A percentile compares a stretch with the other conserved stretches of the same genome.
Evolutionary conservation across 1,140 invertebrate species (phyloP).

Genomic region (Drosophila melanogaster): DNA sequence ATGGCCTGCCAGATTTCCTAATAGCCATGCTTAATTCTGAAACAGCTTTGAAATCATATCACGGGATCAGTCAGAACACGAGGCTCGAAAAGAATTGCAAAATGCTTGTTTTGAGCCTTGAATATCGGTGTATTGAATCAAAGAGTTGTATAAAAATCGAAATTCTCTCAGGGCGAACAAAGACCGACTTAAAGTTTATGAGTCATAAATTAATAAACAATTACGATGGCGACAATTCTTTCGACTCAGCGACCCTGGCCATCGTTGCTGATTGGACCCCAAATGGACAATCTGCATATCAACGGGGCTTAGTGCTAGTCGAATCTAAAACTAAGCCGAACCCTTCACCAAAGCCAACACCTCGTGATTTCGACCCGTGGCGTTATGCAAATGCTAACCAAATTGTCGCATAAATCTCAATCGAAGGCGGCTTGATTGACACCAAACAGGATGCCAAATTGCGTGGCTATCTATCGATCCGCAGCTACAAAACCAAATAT

Average conservation of each 20-base stretch:
- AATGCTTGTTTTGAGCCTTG: slow-evolving; percentile 24
- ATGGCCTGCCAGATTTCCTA: slow-evolving; percentile 71
- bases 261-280: slow-evolving; percentile 30
- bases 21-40: slow-evolving; percentile 69
- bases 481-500: slow-evolving; percentile 16
- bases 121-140: slow-evolving; percentile 12
- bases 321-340: slow-evolving; percentile 12
- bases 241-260: slow-evolving; percentile 47
- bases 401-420: slow-evolving; percentile 63
- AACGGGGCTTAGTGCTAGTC: slow-evolving; percentile 29
- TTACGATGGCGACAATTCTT: slow-evolving; percentile 47
- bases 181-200: slow-evolving; percentile 43
- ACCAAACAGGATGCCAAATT: slow-evolving; percentile 69
- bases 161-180: slow-evolving; percentile 40
- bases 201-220: slow-evolving; percentile 51
- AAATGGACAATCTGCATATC: slow-evolving; percentile 49
- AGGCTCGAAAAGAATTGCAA: slow-evolving; percentile 43
- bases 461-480: slow-evolving; percentile 48
- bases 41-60: slow-evolving; percentile 14
- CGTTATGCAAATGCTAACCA: slow-evolving; percentile 55
- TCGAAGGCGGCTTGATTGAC: slow-evolving; percentile 60
- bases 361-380: slow-evolving; percentile 29
- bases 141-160: slow-evolving; percentile 7
- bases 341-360: slow-evolving; percentile 51
- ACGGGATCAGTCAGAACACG: slow-evolving; percentile 29